Conservation (phyloP, 2,113 vertebrate genomes). For the Lichenostomus cassidix region DNA sequence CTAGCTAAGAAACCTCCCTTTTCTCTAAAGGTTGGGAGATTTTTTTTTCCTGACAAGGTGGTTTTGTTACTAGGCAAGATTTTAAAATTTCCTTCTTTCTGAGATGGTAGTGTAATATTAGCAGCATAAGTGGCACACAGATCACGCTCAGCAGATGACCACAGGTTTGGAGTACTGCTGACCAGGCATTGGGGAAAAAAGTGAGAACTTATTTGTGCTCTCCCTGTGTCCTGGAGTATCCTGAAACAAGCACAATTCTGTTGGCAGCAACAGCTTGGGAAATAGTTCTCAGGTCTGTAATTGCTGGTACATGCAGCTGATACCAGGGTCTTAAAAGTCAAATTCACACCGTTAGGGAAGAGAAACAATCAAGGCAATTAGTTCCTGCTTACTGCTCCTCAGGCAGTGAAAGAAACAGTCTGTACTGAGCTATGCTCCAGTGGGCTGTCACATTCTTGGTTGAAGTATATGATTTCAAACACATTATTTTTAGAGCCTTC, state of each 20-base stretch:
- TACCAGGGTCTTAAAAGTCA: not conserved
- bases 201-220: not conserved
- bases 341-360: not conserved
- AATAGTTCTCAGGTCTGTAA: not conserved
- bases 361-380: not conserved
- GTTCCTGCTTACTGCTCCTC: not conserved
- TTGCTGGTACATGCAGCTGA: not conserved
- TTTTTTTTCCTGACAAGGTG: not conserved
- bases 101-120: not conserved
- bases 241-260: not conserved
- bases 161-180: not conserved
- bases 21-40: not conserved
- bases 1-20: not conserved
- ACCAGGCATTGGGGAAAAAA: not conserved
- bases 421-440: not conserved
- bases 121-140: not conserved
- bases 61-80: not conserved
- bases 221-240: not conserved
- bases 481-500: slow-evolving; percentile 21
- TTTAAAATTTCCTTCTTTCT: not conserved
- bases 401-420: not conserved
- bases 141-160: not conserved
- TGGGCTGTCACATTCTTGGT: not conserved
- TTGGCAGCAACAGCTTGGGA: not conserved
- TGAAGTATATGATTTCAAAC: not conserved